Conservation (phyloP, 2,888 invertebrate genomes). For the Exephanes ischioxanthus region DNA sequence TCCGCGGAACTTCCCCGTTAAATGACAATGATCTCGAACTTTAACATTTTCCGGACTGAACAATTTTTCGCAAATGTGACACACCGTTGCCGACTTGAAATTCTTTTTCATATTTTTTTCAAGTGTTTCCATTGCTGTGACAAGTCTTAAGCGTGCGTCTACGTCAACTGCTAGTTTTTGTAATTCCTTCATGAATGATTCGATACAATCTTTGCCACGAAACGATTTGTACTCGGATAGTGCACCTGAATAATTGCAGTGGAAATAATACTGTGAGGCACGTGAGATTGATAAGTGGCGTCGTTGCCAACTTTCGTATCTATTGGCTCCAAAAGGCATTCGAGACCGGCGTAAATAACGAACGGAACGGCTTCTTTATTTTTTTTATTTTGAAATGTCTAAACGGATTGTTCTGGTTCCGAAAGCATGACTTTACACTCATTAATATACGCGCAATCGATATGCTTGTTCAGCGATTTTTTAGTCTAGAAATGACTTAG, state of each 20-base stretch:
- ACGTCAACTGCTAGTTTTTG: background rate
- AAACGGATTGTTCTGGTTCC: background rate
- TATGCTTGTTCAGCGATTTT: conserved; percentile 3
- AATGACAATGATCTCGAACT: background rate
- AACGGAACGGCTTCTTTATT: conserved; percentile 38
- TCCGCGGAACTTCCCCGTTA: conserved; percentile 9
- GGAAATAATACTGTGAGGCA: conserved; percentile 36
- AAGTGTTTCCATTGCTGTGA: background rate
- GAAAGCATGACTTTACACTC: conserved; percentile 27
- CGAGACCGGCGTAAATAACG: conserved; percentile 42
- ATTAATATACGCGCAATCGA: too few species aligned
- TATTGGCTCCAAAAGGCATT: background rate
- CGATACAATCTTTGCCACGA: conserved; percentile 4
- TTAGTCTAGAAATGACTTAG: background rate
- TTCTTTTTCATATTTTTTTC: background rate
- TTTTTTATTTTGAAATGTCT: conserved; percentile 45
- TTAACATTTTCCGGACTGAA: conserved; percentile 41
- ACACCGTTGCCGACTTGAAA: background rate
- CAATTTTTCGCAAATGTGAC: conserved; percentile 55
- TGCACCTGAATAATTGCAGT: conserved; percentile 10
- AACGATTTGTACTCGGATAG: background rate
- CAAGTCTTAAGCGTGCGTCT: background rate
- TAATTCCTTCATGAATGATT: conserved; percentile 32
- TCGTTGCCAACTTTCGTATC: background rate
- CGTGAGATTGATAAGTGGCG: background rate